Evolutionary conservation across 2,113 vertebrate genomes (phyloP).

Genomic region (Lontra canadensis): DNA sequence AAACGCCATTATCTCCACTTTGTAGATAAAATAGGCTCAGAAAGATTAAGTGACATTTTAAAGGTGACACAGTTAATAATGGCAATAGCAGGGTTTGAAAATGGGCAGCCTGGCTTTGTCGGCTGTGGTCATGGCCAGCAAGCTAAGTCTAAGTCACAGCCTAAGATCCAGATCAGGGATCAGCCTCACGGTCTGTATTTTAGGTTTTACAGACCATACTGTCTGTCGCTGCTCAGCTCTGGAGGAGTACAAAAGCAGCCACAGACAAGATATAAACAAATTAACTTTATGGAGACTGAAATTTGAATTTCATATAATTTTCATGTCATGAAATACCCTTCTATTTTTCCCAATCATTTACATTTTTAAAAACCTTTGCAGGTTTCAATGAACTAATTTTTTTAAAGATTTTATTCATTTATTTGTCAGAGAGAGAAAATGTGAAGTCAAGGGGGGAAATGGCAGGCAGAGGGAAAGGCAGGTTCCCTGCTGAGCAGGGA

Average conservation of each 20-base stretch:
- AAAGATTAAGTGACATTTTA: background rate
- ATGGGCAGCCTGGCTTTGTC: background rate
- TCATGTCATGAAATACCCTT: background rate
- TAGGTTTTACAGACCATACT: background rate
- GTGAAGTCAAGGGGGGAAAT: background rate
- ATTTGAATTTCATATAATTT: background rate
- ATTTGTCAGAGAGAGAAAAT: background rate
- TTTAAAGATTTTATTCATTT: background rate
- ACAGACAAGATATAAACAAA: background rate
- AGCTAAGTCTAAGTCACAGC: background rate
- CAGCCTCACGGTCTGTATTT: background rate
- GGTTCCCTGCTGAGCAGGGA: background rate
- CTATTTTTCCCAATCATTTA: background rate
- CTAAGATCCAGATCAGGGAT: background rate
- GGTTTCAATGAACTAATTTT: background rate
- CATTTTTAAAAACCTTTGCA: background rate
- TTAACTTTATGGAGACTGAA: background rate
- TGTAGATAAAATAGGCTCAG: background rate
- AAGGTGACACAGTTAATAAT: background rate
- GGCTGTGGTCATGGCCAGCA: background rate
- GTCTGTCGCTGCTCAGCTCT: background rate
- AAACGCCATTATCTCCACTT: background rate
- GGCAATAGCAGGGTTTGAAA: background rate
- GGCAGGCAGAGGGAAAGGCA: background rate
- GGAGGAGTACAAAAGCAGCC: background rate